Conservation (phyloP, 2,797 vertebrate genomes). For the Columba guinea region DNA sequence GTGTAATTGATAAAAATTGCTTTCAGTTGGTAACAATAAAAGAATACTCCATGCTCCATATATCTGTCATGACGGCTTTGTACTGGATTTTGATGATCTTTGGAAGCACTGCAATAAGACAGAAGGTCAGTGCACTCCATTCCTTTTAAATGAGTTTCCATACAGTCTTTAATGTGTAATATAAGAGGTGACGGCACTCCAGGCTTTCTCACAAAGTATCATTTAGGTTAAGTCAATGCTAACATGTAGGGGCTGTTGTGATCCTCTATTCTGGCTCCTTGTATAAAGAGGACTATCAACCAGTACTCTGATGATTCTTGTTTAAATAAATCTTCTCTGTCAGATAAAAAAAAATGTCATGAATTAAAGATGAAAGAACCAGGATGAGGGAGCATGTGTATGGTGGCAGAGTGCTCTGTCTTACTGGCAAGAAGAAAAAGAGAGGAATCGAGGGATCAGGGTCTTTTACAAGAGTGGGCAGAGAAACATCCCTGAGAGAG, state of each 20-base stretch:
- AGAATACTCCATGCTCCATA: constrained; percentile 28
- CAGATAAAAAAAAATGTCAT: background rate
- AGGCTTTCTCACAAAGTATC: background rate
- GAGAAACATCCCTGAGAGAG: background rate
- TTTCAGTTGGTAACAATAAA: constrained; percentile 43
- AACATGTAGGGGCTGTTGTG: background rate
- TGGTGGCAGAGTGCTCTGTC: background rate
- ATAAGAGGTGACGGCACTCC: background rate
- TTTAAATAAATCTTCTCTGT: constrained; percentile 37
- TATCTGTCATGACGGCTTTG: constrained; percentile 30
- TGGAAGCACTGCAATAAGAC: constrained; percentile 27
- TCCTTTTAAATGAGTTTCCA: constrained; percentile 53
- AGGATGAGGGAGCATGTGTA: background rate
- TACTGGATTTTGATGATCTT: constrained; percentile 15
- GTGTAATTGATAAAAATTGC: constrained; percentile 51
- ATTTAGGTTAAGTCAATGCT: background rate
- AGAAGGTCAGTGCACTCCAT: constrained; percentile 43
- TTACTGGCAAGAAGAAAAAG: background rate
- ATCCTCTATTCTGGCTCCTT: background rate
- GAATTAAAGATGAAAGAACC: constrained; percentile 51
- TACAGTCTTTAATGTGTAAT: constrained; percentile 35
- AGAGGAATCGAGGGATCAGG: background rate
- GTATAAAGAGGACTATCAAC: background rate
- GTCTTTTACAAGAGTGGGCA: background rate
- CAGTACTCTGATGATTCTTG: background rate